Conservation (phyloP, 2,797 vertebrate species). For the Anguilla obscura region DNA sequence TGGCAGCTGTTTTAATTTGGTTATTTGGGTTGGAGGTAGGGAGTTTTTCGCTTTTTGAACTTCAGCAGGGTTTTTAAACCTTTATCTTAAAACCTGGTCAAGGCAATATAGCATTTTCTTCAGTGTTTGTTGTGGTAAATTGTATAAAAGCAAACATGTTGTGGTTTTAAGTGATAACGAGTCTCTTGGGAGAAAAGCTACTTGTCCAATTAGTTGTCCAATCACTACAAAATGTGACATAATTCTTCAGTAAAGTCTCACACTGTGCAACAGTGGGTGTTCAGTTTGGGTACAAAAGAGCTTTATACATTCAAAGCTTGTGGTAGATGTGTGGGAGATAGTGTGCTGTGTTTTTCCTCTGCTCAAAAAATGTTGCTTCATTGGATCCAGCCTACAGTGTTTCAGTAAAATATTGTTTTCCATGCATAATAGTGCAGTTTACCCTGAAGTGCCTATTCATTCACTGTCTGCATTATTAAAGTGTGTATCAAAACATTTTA, state of each 20-base stretch:
- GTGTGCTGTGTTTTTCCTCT: slow-evolving; percentile 4
- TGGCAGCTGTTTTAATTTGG: slow-evolving; percentile 18
- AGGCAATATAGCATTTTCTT: not conserved
- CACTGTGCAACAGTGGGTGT: not conserved
- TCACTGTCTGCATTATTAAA: not conserved
- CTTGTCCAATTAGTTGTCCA: slow-evolving; percentile 19
- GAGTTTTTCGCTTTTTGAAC: not conserved
- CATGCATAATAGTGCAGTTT: not conserved
- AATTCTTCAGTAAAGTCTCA: not conserved
- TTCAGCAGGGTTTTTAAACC: slow-evolving; percentile 11
- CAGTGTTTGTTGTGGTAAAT: not conserved
- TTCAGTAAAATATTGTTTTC: not conserved
- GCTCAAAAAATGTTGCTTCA: not conserved
- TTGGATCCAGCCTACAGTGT: not conserved
- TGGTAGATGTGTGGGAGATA: slow-evolving; percentile 10
- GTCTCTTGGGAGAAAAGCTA: slow-evolving; percentile 10
- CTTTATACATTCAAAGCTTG: slow-evolving; percentile 5
- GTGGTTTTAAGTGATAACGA: slow-evolving; percentile 6
- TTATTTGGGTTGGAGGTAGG: slow-evolving; percentile 14
- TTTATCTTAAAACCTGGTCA: slow-evolving; percentile 13
- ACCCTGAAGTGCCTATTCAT: not conserved
- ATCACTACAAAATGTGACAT: slow-evolving; percentile 9
- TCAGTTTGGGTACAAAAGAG: not conserved
- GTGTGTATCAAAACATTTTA: not conserved
- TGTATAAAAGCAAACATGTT: not conserved